Base-by-base conservation (phyloP, 2,888 invertebrate species). In the Gandaritis pyraliata region DNA sequence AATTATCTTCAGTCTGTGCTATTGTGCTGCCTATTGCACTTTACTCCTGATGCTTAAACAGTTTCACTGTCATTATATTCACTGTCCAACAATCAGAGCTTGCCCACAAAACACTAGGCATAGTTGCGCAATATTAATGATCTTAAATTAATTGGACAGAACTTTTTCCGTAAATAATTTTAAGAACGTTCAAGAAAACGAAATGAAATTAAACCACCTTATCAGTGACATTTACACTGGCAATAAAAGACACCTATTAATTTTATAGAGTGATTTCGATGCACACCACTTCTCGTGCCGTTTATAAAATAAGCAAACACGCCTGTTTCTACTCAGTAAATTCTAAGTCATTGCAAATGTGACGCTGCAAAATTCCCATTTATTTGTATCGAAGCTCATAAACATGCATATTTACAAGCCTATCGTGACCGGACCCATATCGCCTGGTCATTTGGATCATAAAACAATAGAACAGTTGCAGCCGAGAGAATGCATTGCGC, bases 401-500 rank as follows among this genome's bases (percentile, higher is more conserved):
- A 79, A 76, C 77, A 75, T 72, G 71, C 69, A 80, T 84, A 86
- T 85, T 81, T 82, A 83, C 87, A 87, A 81, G 85, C 79, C 84
- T 86, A 88, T 90, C 90, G 90, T 91, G 90, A 90, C 88, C 80
- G 77, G 80, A 80, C 79, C 83, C 79, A 85, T 84, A 88, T 88
- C 87, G 87, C 84, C 81, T 85, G 90, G 90, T 91, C 90, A 91
- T 90, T 90, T 90, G 86, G 91, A 90, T 89, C 90, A 90, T 91
- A 90, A 90, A 89, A 90, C 90, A 90, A 91, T 91, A 89, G 89
- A 88, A 88, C 90, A 87, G 90, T 88, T 89, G 89, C 88, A 84
- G 77, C 78, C 76, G 76, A 81, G 86, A 81, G 86, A 89, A 90
- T 88, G 90, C 86, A 86, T 83, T 85, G 86, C 86, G 86, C 89